Conservation (phyloP, 2,888 invertebrate species). For the Amphipyra berbera region DNA sequence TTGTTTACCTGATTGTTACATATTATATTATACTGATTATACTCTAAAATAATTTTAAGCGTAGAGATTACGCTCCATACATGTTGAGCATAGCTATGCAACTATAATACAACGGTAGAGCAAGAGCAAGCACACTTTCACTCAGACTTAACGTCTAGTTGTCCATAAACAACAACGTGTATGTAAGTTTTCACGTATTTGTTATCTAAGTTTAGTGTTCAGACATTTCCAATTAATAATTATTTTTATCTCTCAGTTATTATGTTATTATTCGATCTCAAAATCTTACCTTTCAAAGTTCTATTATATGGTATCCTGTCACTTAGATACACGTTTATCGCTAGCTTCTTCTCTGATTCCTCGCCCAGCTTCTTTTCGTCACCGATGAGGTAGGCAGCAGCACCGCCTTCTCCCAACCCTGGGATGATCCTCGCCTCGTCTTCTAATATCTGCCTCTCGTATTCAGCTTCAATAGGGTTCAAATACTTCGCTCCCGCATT, state of each 20-base stretch:
- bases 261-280: conserved; percentile 1
- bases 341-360: conserved; percentile 94
- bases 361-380: conserved; percentile 92
- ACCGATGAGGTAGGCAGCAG: conserved; percentile 91
- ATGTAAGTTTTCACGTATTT: not conserved
- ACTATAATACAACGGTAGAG: not conserved
- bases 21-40: too few relatives aligned
- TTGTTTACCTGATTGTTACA: too few relatives aligned
- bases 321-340: conserved; percentile 96
- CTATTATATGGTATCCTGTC: conserved; percentile 96
- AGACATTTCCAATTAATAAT: not conserved
- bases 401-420: conserved; percentile 93
- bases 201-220: not conserved
- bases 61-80: conserved; percentile 1
- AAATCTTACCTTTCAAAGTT: conserved; percentile 90
- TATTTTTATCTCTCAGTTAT: not conserved
- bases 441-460: conserved; percentile 88
- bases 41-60: too few relatives aligned
- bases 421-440: conserved; percentile 92
- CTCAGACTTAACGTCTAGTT: not conserved
- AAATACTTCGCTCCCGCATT: conserved; percentile 67
- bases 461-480: conserved; percentile 69
- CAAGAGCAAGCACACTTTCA: conserved; percentile 2
- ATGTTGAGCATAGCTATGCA: not conserved
- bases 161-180: not conserved